A percentile compares a stretch with the other conserved stretches of the same genome.
Conservation (phyloP, 2,797 vertebrate genomes). For the Pelodytes ibericus region DNA sequence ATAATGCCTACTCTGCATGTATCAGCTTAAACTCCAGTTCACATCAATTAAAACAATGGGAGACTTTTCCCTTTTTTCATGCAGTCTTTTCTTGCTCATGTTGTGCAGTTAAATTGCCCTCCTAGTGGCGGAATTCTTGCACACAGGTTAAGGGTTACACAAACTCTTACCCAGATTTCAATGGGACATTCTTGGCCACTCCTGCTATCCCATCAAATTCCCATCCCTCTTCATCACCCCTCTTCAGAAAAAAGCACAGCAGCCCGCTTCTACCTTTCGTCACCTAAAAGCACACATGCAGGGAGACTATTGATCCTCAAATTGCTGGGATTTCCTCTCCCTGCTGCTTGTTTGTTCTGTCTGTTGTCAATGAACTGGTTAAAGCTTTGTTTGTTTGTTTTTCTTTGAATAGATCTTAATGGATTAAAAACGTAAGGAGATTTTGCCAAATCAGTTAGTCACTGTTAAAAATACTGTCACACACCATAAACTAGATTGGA, state of each 20-base stretch:
- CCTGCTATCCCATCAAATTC: conserved; percentile 31
- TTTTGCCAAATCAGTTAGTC: conserved; percentile 73
- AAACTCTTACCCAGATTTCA: not conserved
- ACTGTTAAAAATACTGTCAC: conserved; percentile 71
- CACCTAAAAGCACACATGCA: conserved; percentile 67
- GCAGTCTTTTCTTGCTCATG: no score
- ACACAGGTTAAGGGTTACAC: not conserved
- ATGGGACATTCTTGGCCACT: conserved; percentile 11
- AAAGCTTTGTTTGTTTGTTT: conserved; percentile 86
- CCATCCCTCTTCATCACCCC: conserved; percentile 23
- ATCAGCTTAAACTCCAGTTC: no score
- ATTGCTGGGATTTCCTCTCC: conserved; percentile 74
- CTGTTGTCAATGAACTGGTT: conserved; percentile 79
- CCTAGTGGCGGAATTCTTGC: conserved; percentile 9
- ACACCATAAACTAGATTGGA: conserved; percentile 45
- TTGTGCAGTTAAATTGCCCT: not conserved
- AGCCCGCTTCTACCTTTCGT: conserved; percentile 72
- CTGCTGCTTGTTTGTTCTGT: conserved; percentile 75
- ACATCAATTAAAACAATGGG: no score
- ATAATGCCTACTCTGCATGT: no score
- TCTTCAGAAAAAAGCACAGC: conserved; percentile 28
- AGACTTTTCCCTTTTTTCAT: no score
- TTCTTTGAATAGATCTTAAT: conserved; percentile 79
- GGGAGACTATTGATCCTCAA: conserved; percentile 77
- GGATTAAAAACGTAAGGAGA: conserved; percentile 78